These are phyloP conservation scores for Syrrhaptes paradoxus DNA, from an alignment of 2,113 vertebrate species.

Conservation along the genomic window DNA sequence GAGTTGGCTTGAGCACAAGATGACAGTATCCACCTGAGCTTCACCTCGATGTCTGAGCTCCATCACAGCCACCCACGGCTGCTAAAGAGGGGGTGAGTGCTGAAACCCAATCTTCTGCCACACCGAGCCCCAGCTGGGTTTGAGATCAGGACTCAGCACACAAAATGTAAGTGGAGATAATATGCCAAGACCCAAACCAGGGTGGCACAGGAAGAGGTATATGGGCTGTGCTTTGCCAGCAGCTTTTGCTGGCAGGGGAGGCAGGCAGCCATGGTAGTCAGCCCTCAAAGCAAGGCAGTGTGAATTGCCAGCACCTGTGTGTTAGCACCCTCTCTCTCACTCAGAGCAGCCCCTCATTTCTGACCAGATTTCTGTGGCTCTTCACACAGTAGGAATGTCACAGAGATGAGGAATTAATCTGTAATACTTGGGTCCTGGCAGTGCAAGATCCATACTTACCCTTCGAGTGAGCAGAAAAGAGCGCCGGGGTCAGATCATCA, in stretches of 20 bases:
- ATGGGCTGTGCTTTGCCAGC: neutral
- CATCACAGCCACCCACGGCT: neutral
- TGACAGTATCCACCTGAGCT: neutral
- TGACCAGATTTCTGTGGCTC: neutral
- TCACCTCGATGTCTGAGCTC: neutral
- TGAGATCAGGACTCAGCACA: neutral
- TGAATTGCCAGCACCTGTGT: neutral
- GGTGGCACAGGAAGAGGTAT: neutral
- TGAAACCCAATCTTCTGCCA: neutral
- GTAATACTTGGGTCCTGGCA: neutral
- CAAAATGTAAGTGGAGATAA: neutral
- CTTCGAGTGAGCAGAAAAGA: neutral
- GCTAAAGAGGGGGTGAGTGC: neutral
- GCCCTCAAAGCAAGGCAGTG: neutral
- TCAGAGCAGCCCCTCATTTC: neutral
- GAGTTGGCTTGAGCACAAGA: neutral
- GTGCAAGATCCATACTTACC: neutral
- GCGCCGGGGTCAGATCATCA: neutral
- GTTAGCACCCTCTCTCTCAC: neutral
- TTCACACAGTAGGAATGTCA: neutral
- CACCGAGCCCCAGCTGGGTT: accelerated
- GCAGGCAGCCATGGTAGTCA: neutral
- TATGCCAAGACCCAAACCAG: neutral
- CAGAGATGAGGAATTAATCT: neutral
- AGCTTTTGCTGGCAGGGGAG: neutral